Evolutionary conservation across 23 tunicate species (phyloP).

Genomic region (Halocynthia roretzi): DNA sequence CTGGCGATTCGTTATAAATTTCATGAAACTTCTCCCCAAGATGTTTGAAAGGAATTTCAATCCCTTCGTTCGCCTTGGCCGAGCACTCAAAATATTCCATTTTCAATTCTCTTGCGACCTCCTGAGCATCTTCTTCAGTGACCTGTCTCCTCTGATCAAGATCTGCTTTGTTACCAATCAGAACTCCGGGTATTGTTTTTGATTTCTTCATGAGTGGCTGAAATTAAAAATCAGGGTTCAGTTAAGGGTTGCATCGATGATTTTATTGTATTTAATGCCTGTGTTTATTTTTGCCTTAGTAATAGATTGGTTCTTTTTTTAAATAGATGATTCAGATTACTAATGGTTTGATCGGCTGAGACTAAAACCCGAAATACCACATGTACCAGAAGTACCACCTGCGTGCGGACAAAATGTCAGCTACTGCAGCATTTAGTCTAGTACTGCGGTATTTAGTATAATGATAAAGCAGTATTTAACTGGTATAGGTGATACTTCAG

Average conservation of each 20-base stretch:
- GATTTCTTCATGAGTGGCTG: no score
- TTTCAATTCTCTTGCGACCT: conserved; percentile 36
- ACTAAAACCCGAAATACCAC: neutral
- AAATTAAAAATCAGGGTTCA: neutral
- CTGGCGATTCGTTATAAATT: conserved; percentile 37
- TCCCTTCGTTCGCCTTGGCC: conserved; percentile 67
- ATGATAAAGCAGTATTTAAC: no score
- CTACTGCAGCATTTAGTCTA: no score
- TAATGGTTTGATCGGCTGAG: neutral
- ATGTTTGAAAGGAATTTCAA: conserved; percentile 48
- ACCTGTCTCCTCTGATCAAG: conserved; percentile 43
- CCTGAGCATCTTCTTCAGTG: conserved; percentile 30
- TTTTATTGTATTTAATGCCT: no score
- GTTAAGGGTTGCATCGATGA: no score
- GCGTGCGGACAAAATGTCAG: neutral
- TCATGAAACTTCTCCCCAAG: conserved; percentile 34
- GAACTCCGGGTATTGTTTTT: conserved; percentile 26
- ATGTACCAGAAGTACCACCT: neutral
- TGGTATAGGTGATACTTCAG: no score
- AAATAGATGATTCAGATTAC: neutral
- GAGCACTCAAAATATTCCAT: conserved; percentile 69
- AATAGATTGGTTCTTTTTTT: no score
- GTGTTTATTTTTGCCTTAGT: neutral
- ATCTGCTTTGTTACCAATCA: conserved; percentile 76
- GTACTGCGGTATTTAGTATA: no score